These are phyloP conservation scores for Pachyuromys duprasi DNA, from an alignment of 2,797 vertebrate genomes.

Conservation along the genomic window DNA sequence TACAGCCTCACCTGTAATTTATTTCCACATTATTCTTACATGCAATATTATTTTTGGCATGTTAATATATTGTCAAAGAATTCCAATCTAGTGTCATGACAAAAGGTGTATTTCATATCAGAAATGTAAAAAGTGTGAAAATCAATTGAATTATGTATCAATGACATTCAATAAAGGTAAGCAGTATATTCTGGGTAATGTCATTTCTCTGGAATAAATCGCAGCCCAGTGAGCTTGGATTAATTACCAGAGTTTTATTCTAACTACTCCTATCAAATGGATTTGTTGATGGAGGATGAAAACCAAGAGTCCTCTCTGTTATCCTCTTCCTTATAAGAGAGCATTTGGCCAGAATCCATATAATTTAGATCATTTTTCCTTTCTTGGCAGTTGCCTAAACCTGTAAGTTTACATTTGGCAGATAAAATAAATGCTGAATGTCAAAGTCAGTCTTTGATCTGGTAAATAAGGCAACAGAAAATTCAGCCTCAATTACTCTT, in stretches of 20 bases:
- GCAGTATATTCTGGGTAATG: conserved; percentile 55
- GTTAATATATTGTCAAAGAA: conserved; percentile 77
- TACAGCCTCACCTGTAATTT: conserved; percentile 75
- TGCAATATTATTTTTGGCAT: conserved; percentile 74
- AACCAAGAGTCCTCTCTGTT: conserved; percentile 13
- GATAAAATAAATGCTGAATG: conserved; percentile 79
- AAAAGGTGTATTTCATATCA: conserved; percentile 77
- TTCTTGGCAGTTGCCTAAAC: conserved; percentile 77
- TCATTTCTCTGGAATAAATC: conserved; percentile 64
- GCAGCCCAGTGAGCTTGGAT: conserved; percentile 52
- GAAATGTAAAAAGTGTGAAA: conserved; percentile 67
- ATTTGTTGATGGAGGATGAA: conserved; percentile 76
- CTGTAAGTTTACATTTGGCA: conserved; percentile 79
- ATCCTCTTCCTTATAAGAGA: conserved; percentile 25
- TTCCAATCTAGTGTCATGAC: conserved; percentile 78
- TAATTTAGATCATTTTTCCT: conserved; percentile 80
- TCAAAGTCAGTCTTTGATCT: conserved; percentile 86
- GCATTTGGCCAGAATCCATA: conserved; percentile 69
- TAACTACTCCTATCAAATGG: conserved; percentile 71
- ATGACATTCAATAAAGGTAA: conserved; percentile 68
- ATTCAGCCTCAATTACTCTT: conserved; percentile 84
- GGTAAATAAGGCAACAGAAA: conserved; percentile 84
- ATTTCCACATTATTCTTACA: conserved; percentile 78
- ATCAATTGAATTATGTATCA: conserved; percentile 69
- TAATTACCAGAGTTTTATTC: conserved; percentile 76